These are phyloP conservation scores for Telmatochromis brachygnathus DNA, from an alignment of 2,113 vertebrate species.

Conservation along the genomic window DNA sequence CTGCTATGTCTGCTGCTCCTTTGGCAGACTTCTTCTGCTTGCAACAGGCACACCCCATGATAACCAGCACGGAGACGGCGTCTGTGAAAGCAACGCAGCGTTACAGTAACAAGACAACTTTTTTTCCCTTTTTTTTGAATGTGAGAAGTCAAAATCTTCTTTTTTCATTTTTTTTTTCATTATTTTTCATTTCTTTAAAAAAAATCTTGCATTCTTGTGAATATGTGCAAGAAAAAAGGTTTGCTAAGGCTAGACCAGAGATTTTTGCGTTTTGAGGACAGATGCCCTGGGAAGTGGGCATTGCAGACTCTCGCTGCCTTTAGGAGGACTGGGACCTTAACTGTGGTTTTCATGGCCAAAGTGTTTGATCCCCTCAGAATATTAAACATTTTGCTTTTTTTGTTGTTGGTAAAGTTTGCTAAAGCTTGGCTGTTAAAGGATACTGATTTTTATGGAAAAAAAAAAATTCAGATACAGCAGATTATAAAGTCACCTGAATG, in stretches of 20 bases:
- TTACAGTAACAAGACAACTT: not conserved
- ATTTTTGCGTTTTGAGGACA: not conserved
- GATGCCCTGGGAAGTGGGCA: not conserved
- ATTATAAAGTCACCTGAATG: not conserved
- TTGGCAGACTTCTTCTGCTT: slow-evolving; percentile 77
- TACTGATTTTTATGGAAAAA: not conserved
- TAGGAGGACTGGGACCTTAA: not conserved
- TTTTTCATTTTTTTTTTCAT: not conserved
- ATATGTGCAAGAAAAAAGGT: not conserved
- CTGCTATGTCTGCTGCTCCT: slow-evolving; percentile 22
- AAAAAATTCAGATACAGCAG: not conserved
- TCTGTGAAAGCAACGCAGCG: not conserved
- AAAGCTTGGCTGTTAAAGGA: not conserved
- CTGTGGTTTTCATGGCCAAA: not conserved
- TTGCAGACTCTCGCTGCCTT: not conserved
- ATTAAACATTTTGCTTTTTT: not conserved
- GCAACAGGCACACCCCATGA: slow-evolving; percentile 89
- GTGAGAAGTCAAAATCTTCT: not conserved
- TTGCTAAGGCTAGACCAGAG: not conserved
- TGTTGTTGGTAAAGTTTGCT: not conserved
- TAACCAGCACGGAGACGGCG: slow-evolving; percentile 49
- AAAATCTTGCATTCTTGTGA: not conserved
- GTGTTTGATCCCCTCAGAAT: not conserved
- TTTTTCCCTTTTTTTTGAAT: not conserved
- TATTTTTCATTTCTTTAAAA: not conserved